phyloP scores from a whole-genome alignment of 64 coral and sea anemone genomes.

The Actinia equina region DNA sequence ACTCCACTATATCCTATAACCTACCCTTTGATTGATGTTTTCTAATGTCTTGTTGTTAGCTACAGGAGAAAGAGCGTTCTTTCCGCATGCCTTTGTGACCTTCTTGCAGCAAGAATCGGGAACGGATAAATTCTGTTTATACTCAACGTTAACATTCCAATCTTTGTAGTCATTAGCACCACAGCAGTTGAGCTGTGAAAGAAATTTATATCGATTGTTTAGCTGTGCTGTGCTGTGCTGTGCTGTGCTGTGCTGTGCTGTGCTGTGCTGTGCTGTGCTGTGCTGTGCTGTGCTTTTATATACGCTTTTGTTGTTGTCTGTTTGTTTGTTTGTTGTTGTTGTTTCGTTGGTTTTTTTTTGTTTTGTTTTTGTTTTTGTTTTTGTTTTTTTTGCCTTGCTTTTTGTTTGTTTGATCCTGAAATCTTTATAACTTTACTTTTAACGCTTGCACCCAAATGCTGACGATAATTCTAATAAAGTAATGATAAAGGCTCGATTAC shows the following conservation, averaged over 20 bases:
- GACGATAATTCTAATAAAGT: too few relatives aligned
- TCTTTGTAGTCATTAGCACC: conserved; percentile 29
- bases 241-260: background rate
- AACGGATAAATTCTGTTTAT: background rate
- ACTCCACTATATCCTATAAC: background rate
- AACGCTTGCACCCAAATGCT: too few relatives aligned
- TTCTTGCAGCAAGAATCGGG: conserved; percentile 57
- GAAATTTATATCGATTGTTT: background rate
- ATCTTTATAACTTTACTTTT: too few relatives aligned
- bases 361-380: too few relatives aligned
- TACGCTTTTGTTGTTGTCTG: too few relatives aligned
- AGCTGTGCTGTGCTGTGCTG: background rate
- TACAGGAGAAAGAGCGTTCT: background rate
- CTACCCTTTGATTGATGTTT: background rate
- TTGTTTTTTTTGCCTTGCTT: too few relatives aligned
- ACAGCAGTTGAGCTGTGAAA: conserved; percentile 43
- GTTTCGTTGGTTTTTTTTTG: too few relatives aligned
- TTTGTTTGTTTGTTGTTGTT: too few relatives aligned
- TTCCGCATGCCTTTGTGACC: conserved; percentile 6
- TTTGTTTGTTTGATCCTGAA: too few relatives aligned
- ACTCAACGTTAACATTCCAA: background rate
- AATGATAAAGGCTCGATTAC: too few relatives aligned
- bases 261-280: background rate
- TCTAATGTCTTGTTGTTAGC: background rate
- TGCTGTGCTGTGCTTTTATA: background rate